phyloP scores from a whole-genome alignment of 2,888 invertebrate species.

The Drosophila nigritarsus region DNA sequence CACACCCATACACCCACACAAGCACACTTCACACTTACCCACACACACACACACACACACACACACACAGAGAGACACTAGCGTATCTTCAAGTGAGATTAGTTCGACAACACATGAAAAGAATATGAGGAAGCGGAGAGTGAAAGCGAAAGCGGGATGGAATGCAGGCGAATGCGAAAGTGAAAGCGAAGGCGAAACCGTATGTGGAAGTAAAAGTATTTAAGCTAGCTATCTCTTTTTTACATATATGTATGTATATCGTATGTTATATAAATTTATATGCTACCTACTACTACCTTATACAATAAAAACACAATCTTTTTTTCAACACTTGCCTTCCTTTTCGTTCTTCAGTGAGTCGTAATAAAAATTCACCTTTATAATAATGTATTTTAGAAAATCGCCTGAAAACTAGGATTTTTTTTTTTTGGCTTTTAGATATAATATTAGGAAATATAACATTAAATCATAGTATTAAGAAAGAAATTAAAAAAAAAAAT shows the following conservation, averaged over 20 bases:
- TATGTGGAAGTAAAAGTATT: slow-evolving; percentile 62
- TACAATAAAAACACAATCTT: slow-evolving; percentile 50
- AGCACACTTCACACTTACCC: background rate
- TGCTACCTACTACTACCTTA: slow-evolving; percentile 76
- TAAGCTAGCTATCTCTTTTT: slow-evolving; percentile 77
- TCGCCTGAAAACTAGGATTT: too few relatives aligned
- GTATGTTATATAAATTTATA: slow-evolving; percentile 77
- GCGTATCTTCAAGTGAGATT: slow-evolving; percentile 67
- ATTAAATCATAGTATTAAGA: too few relatives aligned
- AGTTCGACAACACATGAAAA: slow-evolving; percentile 18
- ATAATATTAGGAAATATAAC: too few relatives aligned
- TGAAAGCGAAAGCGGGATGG: background rate
- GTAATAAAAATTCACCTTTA: background rate
- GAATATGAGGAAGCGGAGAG: slow-evolving; percentile 1
- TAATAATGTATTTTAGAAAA: background rate
- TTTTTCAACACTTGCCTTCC: slow-evolving; percentile 20
- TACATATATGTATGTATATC: slow-evolving; percentile 63
- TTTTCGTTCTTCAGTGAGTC: background rate
- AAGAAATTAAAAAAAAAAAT: too few relatives aligned
- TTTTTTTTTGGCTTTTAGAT: too few relatives aligned
- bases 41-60: slow-evolving; percentile 15
- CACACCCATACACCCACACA: background rate
- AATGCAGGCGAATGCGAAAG: slow-evolving; percentile 1
- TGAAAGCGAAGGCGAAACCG: slow-evolving; percentile 17
- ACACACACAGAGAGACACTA: slow-evolving; percentile 21